These are phyloP conservation scores for Laticauda laticaudata DNA, from an alignment of 2,113 vertebrate species.

Conservation along the genomic window DNA sequence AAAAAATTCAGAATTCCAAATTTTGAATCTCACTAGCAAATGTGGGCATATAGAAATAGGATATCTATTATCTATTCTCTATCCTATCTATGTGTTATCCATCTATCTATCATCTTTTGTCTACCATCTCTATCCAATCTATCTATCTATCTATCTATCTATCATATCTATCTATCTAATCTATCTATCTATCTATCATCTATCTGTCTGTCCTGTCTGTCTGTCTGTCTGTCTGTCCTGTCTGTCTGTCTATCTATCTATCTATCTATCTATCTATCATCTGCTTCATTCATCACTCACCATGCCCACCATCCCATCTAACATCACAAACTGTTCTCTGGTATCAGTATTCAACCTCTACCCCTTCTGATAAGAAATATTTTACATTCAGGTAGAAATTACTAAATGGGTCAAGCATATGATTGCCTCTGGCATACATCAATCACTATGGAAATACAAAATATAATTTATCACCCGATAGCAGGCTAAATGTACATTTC, in stretches of 20 bases:
- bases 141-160: neutral
- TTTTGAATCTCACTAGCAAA: neutral
- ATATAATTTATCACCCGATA: neutral
- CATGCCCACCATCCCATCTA: neutral
- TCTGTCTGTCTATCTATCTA: neutral
- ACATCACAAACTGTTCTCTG: conserved; percentile 5
- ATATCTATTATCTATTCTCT: neutral
- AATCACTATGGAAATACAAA: neutral
- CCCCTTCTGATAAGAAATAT: conserved; percentile 23
- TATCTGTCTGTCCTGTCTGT: too few species aligned
- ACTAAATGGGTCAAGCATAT: conserved; percentile 25
- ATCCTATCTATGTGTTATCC: too few species aligned
- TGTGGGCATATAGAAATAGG: neutral
- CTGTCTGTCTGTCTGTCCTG: too few species aligned
- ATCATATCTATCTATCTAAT: too few species aligned
- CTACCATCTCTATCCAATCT: too few species aligned
- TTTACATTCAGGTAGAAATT: conserved; percentile 16
- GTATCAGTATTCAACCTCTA: conserved; percentile 8
- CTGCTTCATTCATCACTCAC: neutral
- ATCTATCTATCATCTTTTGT: too few species aligned
- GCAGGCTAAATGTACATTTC: neutral
- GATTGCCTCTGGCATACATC: neutral
- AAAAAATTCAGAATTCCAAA: neutral
- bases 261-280: neutral
- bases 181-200: too few species aligned